Evolutionary conservation across 2,888 invertebrate species (phyloP), one percentile per base, ranked within the genome.

Genomic region (Pandemis corylana): DNA sequence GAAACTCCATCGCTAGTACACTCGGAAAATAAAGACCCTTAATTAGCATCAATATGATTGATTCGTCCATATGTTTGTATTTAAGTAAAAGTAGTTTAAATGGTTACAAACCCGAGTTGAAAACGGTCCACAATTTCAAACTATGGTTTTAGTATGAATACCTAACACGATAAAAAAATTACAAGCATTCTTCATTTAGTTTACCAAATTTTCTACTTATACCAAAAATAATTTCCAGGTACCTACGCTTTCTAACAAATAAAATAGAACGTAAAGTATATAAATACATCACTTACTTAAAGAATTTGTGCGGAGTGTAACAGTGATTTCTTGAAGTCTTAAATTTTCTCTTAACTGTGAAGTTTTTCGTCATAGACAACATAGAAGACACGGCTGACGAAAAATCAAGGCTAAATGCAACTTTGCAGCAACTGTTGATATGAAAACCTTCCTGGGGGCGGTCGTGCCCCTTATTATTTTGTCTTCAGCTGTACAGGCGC

Each of bases 361-460:
- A 66, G 28, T 59, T 68, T 28, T 56, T n/a, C 15, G 20, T 44
- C 59, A 28, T 59, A 68, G 67, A 76, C 59, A 56, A 73, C 71
- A 65, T 68, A 63, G 62, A 46, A 70, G 67, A 76, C 20, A 51
- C 63, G 56, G 62, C 77, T 73, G 76, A 76, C 51, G 75, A 76
- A 77, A 79, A 79, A 78, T 76, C 77, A 64, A 77, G 77, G 79
- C 86, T 87, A 86, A 84, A 88, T 88, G 89, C 81, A 74, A 83
- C 73, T 76, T 67, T 77, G 70, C 79, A 76, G 67, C 78, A 72
- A 74, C 76, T 80, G 78, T 78, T 81, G 87, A 80, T 80, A 91
- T 91, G 91, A 87, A 77, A 80, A 81, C 80, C 80, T 78, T 83
- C 77, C 86, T 80, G 80, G 85, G 88, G 89, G 85, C 86, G 73